These are phyloP conservation scores for Epicauta chinensis DNA, from an alignment of 1,140 invertebrate genomes.

Conservation along the genomic window DNA sequence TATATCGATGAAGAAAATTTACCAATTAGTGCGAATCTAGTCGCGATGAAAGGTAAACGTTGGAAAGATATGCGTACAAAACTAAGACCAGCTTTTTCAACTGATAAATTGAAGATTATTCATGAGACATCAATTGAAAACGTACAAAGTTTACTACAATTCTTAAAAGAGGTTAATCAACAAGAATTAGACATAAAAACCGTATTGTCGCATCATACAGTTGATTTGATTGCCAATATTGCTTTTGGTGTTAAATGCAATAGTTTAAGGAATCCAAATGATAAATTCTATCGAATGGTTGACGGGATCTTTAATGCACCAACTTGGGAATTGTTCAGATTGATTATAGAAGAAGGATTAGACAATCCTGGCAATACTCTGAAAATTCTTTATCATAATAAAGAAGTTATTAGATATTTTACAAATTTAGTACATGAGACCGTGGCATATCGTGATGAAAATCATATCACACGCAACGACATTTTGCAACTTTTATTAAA, in stretches of 20 bases:
- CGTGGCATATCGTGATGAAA: too few species aligned
- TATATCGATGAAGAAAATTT: conserved; percentile 43
- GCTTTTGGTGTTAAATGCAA: conserved; percentile 44
- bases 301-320: conserved; percentile 29
- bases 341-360: too few species aligned
- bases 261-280: conserved; percentile 41
- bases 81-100: conserved; percentile 46
- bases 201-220: conserved; percentile 30
- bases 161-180: too few species aligned
- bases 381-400: conserved; percentile 18
- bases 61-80: conserved; percentile 45
- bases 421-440: conserved; percentile 5
- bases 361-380: too few species aligned
- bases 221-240: conserved; percentile 41
- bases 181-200: conserved; percentile 24
- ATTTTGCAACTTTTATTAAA: not conserved
- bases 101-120: conserved; percentile 45
- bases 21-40: conserved; percentile 44
- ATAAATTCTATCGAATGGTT: conserved; percentile 42
- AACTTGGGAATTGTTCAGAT: too few species aligned
- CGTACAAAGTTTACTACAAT: conserved; percentile 27
- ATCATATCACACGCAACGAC: too few species aligned
- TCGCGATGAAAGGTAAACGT: conserved; percentile 40
- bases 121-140: too few species aligned
- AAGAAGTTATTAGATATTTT: conserved; percentile 25